Conservation (phyloP, 2,113 vertebrate genomes). For the Circaetus gallicus region DNA sequence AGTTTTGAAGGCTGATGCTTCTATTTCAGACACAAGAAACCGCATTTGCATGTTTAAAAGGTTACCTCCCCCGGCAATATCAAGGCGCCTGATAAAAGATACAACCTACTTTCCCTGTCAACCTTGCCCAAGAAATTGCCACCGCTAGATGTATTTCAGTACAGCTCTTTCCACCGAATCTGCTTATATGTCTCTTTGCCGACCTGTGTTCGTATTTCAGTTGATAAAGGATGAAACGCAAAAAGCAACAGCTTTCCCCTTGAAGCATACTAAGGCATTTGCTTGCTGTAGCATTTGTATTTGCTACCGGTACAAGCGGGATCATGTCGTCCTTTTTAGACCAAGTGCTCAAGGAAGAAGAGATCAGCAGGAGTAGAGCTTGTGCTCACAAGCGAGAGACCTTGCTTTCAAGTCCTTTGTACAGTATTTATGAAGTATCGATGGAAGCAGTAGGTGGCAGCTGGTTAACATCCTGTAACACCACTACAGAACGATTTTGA, state of each 20-base stretch:
- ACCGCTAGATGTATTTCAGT: background rate
- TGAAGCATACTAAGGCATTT: background rate
- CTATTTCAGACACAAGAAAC: conserved; percentile 44
- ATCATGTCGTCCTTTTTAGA: background rate
- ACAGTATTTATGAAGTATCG: background rate
- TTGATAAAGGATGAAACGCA: background rate
- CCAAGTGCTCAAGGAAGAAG: background rate
- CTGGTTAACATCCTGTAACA: conserved; percentile 30
- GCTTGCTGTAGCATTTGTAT: background rate
- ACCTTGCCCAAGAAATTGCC: background rate
- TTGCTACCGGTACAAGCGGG: background rate
- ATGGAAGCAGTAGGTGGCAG: conserved; percentile 5
- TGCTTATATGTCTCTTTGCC: fast-evolving
- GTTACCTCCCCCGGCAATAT: background rate
- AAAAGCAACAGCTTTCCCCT: background rate
- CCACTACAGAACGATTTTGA: background rate
- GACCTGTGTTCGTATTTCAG: background rate
- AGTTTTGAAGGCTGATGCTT: background rate
- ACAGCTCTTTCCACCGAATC: background rate
- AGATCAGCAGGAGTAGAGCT: background rate
- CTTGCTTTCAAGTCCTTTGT: background rate
- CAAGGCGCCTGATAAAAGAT: background rate
- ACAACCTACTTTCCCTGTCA: background rate
- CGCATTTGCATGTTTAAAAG: background rate
- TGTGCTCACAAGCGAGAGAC: background rate